Conservation (phyloP, 2,888 invertebrate genomes). For the Sesamia inferens region DNA sequence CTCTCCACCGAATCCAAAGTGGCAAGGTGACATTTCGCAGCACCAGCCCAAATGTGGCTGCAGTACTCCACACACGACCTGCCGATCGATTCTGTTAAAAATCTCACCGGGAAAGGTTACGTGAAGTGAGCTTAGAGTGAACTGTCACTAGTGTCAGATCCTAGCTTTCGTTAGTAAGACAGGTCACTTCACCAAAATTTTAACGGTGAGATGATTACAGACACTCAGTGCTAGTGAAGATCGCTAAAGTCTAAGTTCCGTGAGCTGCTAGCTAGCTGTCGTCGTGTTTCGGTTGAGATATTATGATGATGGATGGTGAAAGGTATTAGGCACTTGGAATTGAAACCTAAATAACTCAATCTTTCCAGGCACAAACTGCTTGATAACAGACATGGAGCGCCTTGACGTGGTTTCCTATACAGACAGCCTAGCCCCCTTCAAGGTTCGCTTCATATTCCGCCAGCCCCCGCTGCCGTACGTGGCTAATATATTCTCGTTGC, state of each 20-base stretch:
- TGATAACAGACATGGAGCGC: constrained; percentile 69
- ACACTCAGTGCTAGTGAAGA: not conserved
- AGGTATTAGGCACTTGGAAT: not conserved
- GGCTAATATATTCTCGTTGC: constrained; percentile 91
- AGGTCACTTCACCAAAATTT: too few relatives aligned
- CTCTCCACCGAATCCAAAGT: too few relatives aligned
- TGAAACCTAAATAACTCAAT: not conserved
- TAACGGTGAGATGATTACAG: too few relatives aligned
- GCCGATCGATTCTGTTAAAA: too few relatives aligned
- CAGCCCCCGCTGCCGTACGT: constrained; percentile 92
- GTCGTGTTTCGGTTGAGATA: not conserved
- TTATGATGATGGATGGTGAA: not conserved
- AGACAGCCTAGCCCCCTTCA: constrained; percentile 83
- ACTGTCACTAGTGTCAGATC: too few relatives aligned
- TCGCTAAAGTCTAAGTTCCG: not conserved
- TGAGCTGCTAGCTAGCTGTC: not conserved
- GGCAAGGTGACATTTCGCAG: too few relatives aligned
- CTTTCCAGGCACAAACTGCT: constrained; percentile 77
- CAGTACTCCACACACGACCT: too few relatives aligned
- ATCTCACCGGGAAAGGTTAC: too few relatives aligned
- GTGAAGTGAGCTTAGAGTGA: too few relatives aligned
- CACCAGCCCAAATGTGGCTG: too few relatives aligned
- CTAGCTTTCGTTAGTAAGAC: too few relatives aligned
- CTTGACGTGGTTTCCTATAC: constrained; percentile 83
- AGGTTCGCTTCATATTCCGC: constrained; percentile 90